These are phyloP conservation scores for Clarias batrachus DNA, from an alignment of 2,113 vertebrate species.

Conservation along the genomic window DNA sequence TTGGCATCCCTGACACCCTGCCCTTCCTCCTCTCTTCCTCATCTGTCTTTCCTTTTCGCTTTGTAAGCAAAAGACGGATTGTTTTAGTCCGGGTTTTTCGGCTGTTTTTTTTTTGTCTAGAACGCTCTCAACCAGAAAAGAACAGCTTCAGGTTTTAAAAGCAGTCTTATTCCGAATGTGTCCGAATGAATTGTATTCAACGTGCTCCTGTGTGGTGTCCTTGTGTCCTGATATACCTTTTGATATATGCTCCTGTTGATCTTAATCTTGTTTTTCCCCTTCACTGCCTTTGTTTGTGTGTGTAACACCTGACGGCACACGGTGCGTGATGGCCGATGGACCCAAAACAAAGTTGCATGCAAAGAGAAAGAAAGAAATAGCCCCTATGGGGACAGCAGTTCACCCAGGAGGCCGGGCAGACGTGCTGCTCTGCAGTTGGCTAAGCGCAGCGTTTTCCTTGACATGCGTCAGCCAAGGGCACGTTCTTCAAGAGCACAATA, in stretches of 20 bases:
- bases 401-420: constrained; percentile 22
- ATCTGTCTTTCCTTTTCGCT: background rate
- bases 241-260: background rate
- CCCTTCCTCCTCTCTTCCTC: background rate
- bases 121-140: background rate
- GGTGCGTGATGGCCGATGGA: constrained; percentile 25
- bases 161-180: background rate
- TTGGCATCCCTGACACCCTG: constrained; percentile 7
- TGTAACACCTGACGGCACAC: constrained; percentile 26
- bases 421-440: background rate
- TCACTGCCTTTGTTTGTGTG: constrained; percentile 40
- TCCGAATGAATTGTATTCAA: background rate
- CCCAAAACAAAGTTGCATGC: constrained; percentile 23
- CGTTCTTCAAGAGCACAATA: background rate
- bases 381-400: constrained; percentile 26
- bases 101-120: background rate
- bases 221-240: background rate
- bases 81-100: background rate
- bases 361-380: constrained; percentile 31
- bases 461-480: constrained; percentile 26
- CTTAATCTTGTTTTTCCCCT: background rate
- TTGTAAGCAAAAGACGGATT: constrained; percentile 24
- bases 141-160: constrained; percentile 1
- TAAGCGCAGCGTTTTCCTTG: constrained; percentile 10
- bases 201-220: background rate